Conservation (phyloP, 2,888 invertebrate genomes). For the Caenorhabditis wallacei region DNA sequence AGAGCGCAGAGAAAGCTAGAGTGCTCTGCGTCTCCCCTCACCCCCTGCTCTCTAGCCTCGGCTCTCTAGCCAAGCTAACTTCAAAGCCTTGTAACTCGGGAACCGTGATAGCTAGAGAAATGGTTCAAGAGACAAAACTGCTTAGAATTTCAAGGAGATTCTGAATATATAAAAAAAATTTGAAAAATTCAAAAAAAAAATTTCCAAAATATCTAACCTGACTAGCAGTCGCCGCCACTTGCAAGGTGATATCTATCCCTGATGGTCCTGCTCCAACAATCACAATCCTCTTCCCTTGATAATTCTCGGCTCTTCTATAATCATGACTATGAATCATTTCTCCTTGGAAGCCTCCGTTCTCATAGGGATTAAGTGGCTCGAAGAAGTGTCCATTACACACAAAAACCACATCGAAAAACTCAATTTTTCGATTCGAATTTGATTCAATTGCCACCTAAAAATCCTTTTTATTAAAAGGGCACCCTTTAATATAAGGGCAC, state of each 20-base stretch:
- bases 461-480: too few species aligned
- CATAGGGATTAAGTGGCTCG: constrained; percentile 68
- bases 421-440: neutral
- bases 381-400: constrained; percentile 88
- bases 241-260: constrained; percentile 89
- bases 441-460: neutral
- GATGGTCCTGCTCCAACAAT: constrained; percentile 93
- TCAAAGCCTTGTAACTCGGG: too few species aligned
- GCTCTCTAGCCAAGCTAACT: too few species aligned
- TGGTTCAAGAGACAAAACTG: too few species aligned
- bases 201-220: constrained; percentile 6
- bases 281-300: constrained; percentile 87
- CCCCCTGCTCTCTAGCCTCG: too few species aligned
- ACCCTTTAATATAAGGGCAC: neutral
- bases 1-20: too few species aligned
- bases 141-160: too few species aligned
- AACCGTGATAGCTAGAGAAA: too few species aligned
- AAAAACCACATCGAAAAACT: constrained; percentile 88
- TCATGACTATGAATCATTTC: constrained; percentile 90
- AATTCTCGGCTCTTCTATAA: constrained; percentile 89
- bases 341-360: constrained; percentile 84
- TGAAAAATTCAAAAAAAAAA: too few species aligned
- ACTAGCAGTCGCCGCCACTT: constrained; percentile 84
- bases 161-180: too few species aligned
- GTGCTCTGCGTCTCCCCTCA: too few species aligned